These are phyloP conservation scores for Oryzias curvinotus DNA, from an alignment of 2,113 vertebrate genomes.

Conservation along the genomic window DNA sequence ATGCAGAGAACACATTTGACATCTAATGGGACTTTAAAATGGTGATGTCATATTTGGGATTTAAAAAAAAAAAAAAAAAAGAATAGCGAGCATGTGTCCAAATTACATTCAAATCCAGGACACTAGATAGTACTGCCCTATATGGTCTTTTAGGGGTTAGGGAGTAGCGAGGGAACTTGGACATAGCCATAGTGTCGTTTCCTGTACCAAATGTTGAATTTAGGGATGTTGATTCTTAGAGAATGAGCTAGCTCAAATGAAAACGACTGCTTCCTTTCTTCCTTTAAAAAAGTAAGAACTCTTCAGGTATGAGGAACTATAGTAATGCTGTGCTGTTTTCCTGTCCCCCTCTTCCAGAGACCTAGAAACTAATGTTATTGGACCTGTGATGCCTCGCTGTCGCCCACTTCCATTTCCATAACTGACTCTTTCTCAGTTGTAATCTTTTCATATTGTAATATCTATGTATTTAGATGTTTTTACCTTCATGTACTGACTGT, in stretches of 20 bases:
- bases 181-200: slow-evolving; percentile 39
- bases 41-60: too few relatives aligned
- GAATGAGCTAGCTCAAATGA: slow-evolving; percentile 20
- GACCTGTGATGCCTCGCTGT: slow-evolving; percentile 50
- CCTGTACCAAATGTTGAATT: slow-evolving; percentile 63
- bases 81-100: too few relatives aligned
- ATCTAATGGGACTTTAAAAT: too few relatives aligned
- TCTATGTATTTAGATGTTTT: slow-evolving; percentile 59
- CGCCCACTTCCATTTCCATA: slow-evolving; percentile 44
- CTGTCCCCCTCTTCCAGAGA: slow-evolving; percentile 43
- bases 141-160: too few relatives aligned
- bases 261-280: slow-evolving; percentile 51
- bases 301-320: slow-evolving; percentile 61
- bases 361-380: slow-evolving; percentile 37
- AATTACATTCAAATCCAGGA: too few relatives aligned
- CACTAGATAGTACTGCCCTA: too few relatives aligned
- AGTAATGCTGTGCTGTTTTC: slow-evolving; percentile 43
- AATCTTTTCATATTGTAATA: slow-evolving; percentile 71
- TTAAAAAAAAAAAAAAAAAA: too few relatives aligned
- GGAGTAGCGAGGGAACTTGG: too few relatives aligned
- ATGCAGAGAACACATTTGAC: too few relatives aligned
- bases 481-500: slow-evolving; percentile 56
- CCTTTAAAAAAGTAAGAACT: slow-evolving; percentile 49
- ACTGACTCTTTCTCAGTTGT: slow-evolving; percentile 58
- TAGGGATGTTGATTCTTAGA: slow-evolving; percentile 26